Conservation (phyloP, 2,888 invertebrate species). For the Tigriopus californicus region DNA sequence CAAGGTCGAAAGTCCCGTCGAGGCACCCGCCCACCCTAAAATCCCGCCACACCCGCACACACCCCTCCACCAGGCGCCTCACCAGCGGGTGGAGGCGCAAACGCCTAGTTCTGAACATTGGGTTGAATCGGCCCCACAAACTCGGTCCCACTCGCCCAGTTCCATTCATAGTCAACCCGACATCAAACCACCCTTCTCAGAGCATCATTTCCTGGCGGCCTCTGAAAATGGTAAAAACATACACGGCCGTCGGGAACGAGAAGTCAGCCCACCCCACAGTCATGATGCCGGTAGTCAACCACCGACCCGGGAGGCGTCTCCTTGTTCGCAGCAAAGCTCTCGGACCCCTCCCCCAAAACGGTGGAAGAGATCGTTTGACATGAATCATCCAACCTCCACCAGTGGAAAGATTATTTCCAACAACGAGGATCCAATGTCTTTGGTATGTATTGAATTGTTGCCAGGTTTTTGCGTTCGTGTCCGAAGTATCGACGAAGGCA, state of each 20-base stretch:
- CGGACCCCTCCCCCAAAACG: constrained; percentile 13
- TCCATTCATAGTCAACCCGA: constrained; percentile 11
- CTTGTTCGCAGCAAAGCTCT: neutral
- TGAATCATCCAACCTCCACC: neutral
- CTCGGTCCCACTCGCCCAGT: constrained; percentile 12
- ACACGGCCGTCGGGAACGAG: neutral
- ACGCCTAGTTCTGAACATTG: constrained; percentile 14
- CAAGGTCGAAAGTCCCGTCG: constrained; percentile 9
- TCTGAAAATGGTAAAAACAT: neutral
- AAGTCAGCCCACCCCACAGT: neutral
- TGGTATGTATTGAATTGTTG: neutral
- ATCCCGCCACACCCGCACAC: too few species aligned
- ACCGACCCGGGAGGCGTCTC: constrained; percentile 2
- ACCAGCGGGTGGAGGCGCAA: constrained; percentile 1
- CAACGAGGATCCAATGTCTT: neutral
- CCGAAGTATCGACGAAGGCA: too few species aligned
- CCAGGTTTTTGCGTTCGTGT: too few species aligned
- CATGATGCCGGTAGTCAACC: constrained; percentile 5
- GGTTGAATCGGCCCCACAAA: constrained; percentile 7
- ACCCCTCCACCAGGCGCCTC: too few species aligned
- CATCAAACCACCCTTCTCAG: constrained; percentile 7
- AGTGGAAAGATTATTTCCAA: neutral
- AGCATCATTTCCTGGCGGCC: neutral
- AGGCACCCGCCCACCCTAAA: neutral
- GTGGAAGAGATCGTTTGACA: constrained; percentile 15